These are phyloP conservation scores for Carettochelys insculpta DNA, from an alignment of 2,113 vertebrate species.

Conservation along the genomic window DNA sequence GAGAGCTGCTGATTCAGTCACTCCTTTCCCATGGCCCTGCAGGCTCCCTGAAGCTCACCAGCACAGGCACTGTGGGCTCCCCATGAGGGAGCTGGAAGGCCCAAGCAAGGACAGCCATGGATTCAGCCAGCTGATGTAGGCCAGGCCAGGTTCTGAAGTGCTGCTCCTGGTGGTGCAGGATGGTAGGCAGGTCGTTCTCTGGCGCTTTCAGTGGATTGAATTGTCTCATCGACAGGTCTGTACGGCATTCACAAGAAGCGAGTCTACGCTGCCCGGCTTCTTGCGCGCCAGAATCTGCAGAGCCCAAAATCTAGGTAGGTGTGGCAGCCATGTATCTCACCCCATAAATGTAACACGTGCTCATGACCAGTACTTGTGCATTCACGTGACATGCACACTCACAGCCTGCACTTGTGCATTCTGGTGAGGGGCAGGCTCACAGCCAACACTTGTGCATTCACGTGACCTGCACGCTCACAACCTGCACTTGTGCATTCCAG, in stretches of 20 bases:
- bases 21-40: fast-evolving
- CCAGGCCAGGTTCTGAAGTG: background rate
- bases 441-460: too few relatives aligned
- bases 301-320: constrained; percentile 92
- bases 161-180: fast-evolving
- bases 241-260: constrained; percentile 93
- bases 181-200: fast-evolving
- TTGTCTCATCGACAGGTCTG: constrained; percentile 78
- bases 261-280: constrained; percentile 87
- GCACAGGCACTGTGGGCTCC: background rate
- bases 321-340: fast-evolving
- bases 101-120: background rate
- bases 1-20: fast-evolving
- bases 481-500: too few relatives aligned
- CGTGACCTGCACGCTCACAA: too few relatives aligned
- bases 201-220: fast-evolving
- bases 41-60: fast-evolving
- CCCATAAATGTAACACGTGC: too few relatives aligned
- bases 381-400: too few relatives aligned
- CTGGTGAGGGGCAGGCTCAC: too few relatives aligned
- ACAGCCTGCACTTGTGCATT: too few relatives aligned
- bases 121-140: background rate
- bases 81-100: background rate
- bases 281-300: constrained; percentile 92
- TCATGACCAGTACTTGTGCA: too few relatives aligned